Percentiles rank a stretch among this genome's conserved stretches.
Conservation (phyloP, 1,140 invertebrate species). For the Cydia pomonella region DNA sequence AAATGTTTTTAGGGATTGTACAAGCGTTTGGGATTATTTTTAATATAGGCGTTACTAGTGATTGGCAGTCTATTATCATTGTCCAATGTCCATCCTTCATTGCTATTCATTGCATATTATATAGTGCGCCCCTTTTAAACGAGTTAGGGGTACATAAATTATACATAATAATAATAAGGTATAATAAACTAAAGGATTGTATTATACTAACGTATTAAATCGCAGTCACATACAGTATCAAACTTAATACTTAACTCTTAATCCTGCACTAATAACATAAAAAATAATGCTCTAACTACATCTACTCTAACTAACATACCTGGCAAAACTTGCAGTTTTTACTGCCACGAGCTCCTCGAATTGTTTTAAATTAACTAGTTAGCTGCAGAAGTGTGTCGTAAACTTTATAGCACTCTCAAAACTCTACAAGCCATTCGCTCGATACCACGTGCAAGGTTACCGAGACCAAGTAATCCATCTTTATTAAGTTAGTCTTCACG, state of each 20-base stretch:
- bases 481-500: constrained; percentile 66
- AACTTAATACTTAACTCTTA: not conserved
- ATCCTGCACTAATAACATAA: not conserved
- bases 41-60: no score
- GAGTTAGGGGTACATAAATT: no score
- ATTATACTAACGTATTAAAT: no score
- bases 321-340: not conserved
- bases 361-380: constrained; percentile 9
- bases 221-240: no score
- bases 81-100: no score
- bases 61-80: no score
- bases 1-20: no score
- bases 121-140: no score
- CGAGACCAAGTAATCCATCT: constrained; percentile 66
- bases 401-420: constrained; percentile 10
- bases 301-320: not conserved
- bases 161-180: no score
- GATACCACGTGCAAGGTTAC: constrained; percentile 41
- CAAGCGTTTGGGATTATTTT: no score
- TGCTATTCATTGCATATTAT: no score
- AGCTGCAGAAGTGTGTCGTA: constrained; percentile 1
- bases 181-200: no score
- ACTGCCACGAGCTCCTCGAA: not conserved
- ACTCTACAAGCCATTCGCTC: not conserved
- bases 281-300: not conserved